phyloP scores from a whole-genome alignment of 2,888 invertebrate species.

The Luperina nickerlii region DNA sequence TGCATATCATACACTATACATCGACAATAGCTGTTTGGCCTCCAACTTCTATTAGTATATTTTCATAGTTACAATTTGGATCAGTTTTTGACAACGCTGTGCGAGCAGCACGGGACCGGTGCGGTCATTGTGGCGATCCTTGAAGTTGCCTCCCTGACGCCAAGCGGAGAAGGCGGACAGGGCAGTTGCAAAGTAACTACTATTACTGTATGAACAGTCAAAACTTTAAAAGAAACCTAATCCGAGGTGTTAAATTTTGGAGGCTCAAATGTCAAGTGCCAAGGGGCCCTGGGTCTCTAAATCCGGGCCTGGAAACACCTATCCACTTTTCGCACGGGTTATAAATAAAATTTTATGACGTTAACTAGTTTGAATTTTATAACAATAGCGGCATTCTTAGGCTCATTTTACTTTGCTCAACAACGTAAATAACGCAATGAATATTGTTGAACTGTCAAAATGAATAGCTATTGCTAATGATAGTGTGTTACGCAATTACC shows the following conservation, averaged over 20 bases:
- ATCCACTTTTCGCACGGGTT: neutral
- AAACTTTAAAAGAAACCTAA: neutral
- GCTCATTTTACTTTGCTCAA: neutral
- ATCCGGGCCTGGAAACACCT: neutral
- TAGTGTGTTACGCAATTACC: neutral
- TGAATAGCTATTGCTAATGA: neutral
- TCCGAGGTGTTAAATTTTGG: neutral
- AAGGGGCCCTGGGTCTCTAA: neutral
- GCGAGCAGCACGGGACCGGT: neutral
- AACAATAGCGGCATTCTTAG: conserved; percentile 5
- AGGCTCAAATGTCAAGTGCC: neutral
- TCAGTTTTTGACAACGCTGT: neutral
- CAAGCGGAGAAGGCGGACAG: neutral
- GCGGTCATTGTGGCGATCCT: neutral
- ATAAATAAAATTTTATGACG: neutral
- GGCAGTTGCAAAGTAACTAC: neutral
- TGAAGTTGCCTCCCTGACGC: neutral
- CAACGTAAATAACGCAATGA: no score
- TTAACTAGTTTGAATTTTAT: conserved; percentile 5
- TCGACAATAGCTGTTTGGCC: neutral
- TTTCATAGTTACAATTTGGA: neutral
- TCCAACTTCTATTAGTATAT: neutral
- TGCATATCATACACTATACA: neutral
- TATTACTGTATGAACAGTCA: neutral
- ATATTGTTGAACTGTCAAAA: neutral